Conservation (phyloP, 2,888 invertebrate species). For the Sylvicola cinctus region DNA sequence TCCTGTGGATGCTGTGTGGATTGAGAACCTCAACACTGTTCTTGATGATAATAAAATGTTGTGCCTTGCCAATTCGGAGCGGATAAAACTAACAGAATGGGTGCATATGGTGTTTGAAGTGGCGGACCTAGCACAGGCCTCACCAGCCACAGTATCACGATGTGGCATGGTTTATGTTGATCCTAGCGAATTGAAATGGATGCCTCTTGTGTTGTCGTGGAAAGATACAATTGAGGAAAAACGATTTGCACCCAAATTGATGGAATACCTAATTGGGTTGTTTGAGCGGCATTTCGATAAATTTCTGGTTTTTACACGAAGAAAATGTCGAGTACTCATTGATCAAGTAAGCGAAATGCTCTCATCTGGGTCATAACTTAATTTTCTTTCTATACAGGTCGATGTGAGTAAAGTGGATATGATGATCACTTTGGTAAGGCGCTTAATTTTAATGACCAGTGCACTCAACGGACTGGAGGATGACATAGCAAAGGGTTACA, state of each 20-base stretch:
- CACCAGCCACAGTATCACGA: constrained; percentile 70
- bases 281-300: constrained; percentile 42
- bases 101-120: constrained; percentile 81
- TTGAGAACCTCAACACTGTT: constrained; percentile 84
- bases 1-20: constrained; percentile 85
- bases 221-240: constrained; percentile 31
- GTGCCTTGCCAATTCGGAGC: constrained; percentile 75
- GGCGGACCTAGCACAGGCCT: constrained; percentile 70
- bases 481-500: constrained; percentile 37
- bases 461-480: constrained; percentile 25
- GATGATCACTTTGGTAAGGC: constrained; percentile 50
- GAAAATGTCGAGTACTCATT: constrained; percentile 49
- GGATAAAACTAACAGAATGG: constrained; percentile 72
- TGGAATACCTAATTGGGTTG: constrained; percentile 40
- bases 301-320: constrained; percentile 44
- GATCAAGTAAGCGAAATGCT: constrained; percentile 36
- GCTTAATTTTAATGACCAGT: constrained; percentile 40
- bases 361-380: no score
- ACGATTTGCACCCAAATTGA: constrained; percentile 32
- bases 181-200: constrained; percentile 59
- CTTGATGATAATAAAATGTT: constrained; percentile 88
- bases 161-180: constrained; percentile 86
- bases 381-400: no score
- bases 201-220: constrained; percentile 67
- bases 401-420: constrained; percentile 64